These are phyloP conservation scores for Dipodomys ordii DNA, from an alignment of 2,113 vertebrate species.

Conservation along the genomic window DNA sequence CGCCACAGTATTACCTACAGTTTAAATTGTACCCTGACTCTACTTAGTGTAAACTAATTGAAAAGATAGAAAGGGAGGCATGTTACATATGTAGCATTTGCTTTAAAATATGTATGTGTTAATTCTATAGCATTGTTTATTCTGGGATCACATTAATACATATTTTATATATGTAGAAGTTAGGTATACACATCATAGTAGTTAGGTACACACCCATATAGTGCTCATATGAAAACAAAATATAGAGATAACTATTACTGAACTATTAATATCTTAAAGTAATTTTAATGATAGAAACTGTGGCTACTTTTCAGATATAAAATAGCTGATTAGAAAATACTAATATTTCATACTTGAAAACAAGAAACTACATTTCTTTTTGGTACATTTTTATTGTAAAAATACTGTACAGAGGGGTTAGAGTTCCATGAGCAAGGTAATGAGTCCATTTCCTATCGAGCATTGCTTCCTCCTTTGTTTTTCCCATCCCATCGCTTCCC, in stretches of 20 bases:
- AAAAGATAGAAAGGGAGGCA: not conserved
- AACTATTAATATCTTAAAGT: not conserved
- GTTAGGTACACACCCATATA: not conserved
- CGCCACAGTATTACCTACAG: too few relatives aligned
- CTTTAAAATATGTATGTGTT: not conserved
- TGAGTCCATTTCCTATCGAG: too few relatives aligned
- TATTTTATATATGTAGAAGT: not conserved
- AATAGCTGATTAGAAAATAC: not conserved
- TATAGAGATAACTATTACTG: not conserved
- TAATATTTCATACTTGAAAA: not conserved
- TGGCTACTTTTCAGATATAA: not conserved
- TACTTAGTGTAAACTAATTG: not conserved
- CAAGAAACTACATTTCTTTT: not conserved
- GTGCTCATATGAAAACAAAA: not conserved
- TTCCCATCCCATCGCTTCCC: too few relatives aligned
- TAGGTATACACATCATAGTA: not conserved
- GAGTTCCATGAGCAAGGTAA: too few relatives aligned
- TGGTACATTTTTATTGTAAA: too few relatives aligned
- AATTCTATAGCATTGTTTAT: not conserved
- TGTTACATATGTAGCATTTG: not conserved
- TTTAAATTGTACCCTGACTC: not conserved
- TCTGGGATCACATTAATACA: not conserved
- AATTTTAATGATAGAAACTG: slow-evolving; percentile 3
- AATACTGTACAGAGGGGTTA: too few relatives aligned
- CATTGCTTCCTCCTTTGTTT: too few relatives aligned